Conservation (phyloP, 2,888 invertebrate genomes). For the Dynastes hyllus region DNA sequence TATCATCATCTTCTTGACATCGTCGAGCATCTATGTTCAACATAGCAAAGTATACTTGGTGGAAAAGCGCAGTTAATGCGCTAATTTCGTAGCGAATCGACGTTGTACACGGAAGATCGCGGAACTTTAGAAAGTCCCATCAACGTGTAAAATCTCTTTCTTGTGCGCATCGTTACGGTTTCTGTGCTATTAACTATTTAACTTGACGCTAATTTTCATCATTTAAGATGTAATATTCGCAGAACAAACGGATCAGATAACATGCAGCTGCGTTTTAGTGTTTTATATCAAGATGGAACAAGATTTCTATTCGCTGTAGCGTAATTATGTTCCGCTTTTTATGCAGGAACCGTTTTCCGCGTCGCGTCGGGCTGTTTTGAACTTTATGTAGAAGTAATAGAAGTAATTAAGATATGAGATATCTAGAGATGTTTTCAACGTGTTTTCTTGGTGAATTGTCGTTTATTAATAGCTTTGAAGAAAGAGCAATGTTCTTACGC, state of each 20-base stretch:
- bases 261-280: conserved; percentile 8
- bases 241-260: conserved; percentile 28
- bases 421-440: background rate
- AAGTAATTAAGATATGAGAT: conserved; percentile 5
- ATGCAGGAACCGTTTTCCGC: background rate
- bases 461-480: background rate
- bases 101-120: background rate
- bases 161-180: background rate
- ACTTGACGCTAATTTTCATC: conserved; percentile 18
- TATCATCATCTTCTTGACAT: background rate
- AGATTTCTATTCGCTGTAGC: conserved; percentile 2
- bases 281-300: background rate
- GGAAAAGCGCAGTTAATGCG: background rate
- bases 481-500: too few species aligned
- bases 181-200: background rate
- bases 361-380: background rate
- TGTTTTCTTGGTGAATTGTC: background rate
- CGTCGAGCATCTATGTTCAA: background rate
- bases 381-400: background rate
- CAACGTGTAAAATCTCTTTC: conserved; percentile 3
- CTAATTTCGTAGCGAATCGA: background rate
- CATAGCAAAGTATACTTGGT: background rate
- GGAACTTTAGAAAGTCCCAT: conserved; percentile 2
- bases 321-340: background rate
- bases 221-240: conserved; percentile 22